These are phyloP conservation scores for Eledona agricola DNA, from an alignment of 2,888 invertebrate genomes.

Conservation along the genomic window DNA sequence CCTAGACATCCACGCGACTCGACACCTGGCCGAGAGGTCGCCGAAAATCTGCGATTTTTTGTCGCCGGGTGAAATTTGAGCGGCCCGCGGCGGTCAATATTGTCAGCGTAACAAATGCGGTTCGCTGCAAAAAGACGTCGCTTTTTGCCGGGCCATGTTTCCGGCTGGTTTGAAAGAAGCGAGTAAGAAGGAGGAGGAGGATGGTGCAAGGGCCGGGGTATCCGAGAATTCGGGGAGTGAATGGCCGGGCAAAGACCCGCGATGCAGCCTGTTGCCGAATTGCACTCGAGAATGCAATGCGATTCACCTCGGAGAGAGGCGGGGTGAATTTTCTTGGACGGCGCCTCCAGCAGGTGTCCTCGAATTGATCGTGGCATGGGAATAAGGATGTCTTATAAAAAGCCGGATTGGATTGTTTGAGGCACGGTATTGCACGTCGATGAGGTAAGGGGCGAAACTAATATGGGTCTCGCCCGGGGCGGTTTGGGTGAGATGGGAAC, in stretches of 20 bases:
- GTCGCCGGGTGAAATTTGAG: not conserved
- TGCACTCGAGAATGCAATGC: constrained; percentile 21
- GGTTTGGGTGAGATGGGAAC: no score
- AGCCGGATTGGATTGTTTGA: no score
- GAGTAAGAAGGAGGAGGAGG: constrained; percentile 34
- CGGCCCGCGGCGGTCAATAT: constrained; percentile 19
- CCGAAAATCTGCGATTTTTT: no score
- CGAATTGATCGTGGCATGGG: no score
- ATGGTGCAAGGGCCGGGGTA: constrained; percentile 48
- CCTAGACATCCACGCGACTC: not conserved
- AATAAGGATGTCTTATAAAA: no score
- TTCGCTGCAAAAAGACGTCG: constrained; percentile 21
- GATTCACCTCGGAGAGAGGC: constrained; percentile 10
- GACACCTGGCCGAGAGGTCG: constrained; percentile 3
- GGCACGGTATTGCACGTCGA: no score
- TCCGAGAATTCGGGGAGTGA: constrained; percentile 57
- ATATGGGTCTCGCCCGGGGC: no score
- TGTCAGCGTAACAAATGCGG: constrained; percentile 26
- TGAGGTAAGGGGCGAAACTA: no score
- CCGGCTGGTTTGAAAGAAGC: constrained; percentile 39
- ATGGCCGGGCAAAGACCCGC: constrained; percentile 61
- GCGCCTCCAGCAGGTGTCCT: constrained; percentile 31
- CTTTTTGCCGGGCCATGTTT: constrained; percentile 48
- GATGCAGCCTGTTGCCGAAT: constrained; percentile 45
- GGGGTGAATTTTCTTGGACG: constrained; percentile 26